Evolutionary conservation across 2,797 vertebrate species (phyloP).

Genomic region (Gallinago nigripennis): DNA sequence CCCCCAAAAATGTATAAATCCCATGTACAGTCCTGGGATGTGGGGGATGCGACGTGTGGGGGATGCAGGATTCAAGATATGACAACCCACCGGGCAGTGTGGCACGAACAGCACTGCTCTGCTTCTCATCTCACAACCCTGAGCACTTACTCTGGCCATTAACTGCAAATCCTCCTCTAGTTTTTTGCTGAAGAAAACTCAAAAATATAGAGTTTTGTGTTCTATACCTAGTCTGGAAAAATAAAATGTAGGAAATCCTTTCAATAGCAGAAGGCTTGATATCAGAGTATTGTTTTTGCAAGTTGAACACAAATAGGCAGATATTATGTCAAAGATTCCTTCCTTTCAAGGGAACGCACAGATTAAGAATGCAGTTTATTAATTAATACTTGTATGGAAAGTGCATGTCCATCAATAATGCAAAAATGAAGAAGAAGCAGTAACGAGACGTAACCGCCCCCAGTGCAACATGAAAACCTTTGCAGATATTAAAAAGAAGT

Average conservation of each 20-base stretch:
- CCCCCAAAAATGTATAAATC: background rate
- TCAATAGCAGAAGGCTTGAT: background rate
- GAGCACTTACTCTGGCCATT: background rate
- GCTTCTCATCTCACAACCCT: background rate
- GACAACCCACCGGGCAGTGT: fast-evolving
- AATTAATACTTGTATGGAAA: background rate
- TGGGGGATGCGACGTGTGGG: background rate
- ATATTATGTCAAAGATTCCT: background rate
- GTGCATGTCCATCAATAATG: background rate
- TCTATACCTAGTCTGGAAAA: background rate
- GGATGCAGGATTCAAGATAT: background rate
- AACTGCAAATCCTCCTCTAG: background rate
- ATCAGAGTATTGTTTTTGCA: background rate
- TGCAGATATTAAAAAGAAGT: background rate
- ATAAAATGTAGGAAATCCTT: background rate
- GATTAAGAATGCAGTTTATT: background rate
- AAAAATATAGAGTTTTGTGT: background rate
- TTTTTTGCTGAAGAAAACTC: background rate
- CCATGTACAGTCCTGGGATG: fast-evolving
- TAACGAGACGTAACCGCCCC: background rate
- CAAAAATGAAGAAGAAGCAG: background rate
- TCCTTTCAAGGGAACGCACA: background rate
- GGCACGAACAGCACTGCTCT: fast-evolving
- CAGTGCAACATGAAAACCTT: background rate
- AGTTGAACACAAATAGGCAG: background rate